Percentiles rank a stretch among this genome's conserved stretches.
Evolutionary conservation across 2,113 vertebrate genomes (phyloP).

Genomic region (Laterallus jamaicensis): DNA sequence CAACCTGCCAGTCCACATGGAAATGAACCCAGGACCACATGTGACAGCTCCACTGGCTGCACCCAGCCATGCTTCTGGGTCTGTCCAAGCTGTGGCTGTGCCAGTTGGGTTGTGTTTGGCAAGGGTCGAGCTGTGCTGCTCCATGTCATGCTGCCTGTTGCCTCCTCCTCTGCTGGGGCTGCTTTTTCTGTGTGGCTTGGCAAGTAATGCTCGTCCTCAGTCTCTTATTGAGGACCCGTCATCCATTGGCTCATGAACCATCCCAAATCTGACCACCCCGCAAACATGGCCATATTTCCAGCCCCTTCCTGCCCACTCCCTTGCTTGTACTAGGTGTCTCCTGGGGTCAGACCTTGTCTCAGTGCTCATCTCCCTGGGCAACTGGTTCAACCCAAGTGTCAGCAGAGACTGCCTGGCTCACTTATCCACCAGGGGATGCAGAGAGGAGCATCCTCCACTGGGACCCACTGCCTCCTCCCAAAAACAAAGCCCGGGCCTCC

Average conservation of each 20-base stretch:
- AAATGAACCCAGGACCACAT: neutral
- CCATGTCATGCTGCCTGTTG: neutral
- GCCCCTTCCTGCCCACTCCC: neutral
- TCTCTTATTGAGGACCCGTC: neutral
- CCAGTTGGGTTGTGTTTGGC: rapidly evolving
- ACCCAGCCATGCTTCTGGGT: rapidly evolving
- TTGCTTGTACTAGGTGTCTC: rapidly evolving
- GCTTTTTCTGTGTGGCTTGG: neutral
- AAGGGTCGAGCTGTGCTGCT: neutral
- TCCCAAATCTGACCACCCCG: neutral
- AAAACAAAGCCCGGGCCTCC: neutral
- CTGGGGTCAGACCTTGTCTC: too few relatives aligned
- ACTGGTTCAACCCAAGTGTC: neutral
- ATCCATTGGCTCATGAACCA: rapidly evolving
- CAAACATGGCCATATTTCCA: neutral
- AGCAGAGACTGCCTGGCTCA: neutral
- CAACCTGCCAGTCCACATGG: neutral
- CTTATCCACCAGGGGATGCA: neutral
- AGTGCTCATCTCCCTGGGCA: neutral
- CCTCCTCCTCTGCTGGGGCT: neutral
- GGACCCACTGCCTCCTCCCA: neutral
- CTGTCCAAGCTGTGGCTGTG: neutral
- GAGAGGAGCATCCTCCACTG: neutral
- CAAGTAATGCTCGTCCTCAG: neutral
- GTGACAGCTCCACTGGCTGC: neutral